A percentile compares a stretch with the other conserved stretches of the same genome.
Conservation (phyloP, 2,113 vertebrate genomes). For the Cynocephalus volans region DNA sequence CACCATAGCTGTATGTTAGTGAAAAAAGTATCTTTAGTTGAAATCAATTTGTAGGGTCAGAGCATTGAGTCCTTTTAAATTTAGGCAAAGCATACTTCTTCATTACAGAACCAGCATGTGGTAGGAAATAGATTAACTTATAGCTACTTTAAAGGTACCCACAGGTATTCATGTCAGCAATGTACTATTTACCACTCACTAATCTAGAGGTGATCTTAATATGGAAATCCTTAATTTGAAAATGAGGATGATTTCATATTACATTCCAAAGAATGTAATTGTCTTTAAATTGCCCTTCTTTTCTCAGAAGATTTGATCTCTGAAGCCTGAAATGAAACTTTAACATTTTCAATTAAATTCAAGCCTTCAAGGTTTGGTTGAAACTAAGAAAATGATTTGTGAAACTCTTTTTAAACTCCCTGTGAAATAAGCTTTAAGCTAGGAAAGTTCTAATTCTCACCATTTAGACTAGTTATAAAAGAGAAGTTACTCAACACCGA, state of each 20-base stretch:
- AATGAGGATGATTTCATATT: constrained; percentile 68
- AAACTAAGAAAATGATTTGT: constrained; percentile 81
- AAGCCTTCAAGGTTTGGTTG: constrained; percentile 79
- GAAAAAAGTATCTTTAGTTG: background rate
- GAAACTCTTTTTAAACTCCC: constrained; percentile 66
- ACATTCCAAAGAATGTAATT: constrained; percentile 60
- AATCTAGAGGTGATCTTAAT: constrained; percentile 71
- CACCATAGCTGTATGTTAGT: background rate
- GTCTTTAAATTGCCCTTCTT: constrained; percentile 61
- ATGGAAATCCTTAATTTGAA: constrained; percentile 75
- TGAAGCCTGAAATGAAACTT: constrained; percentile 82
- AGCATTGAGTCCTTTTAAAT: constrained; percentile 6
- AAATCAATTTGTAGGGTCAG: constrained; percentile 33
- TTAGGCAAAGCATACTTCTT: constrained; percentile 65
- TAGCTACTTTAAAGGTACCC: constrained; percentile 54
- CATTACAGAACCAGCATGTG: constrained; percentile 68
- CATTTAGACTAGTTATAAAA: constrained; percentile 55
- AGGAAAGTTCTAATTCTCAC: constrained; percentile 67
- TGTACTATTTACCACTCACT: constrained; percentile 64
- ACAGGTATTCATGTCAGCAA: constrained; percentile 65
- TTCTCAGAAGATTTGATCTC: constrained; percentile 65
- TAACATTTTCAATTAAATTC: constrained; percentile 84
- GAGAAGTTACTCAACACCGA: background rate
- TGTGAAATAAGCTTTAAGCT: constrained; percentile 67
- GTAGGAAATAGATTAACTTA: constrained; percentile 65